These are phyloP conservation scores for Pyralis farinalis DNA, from an alignment of 2,888 invertebrate species.

Conservation along the genomic window DNA sequence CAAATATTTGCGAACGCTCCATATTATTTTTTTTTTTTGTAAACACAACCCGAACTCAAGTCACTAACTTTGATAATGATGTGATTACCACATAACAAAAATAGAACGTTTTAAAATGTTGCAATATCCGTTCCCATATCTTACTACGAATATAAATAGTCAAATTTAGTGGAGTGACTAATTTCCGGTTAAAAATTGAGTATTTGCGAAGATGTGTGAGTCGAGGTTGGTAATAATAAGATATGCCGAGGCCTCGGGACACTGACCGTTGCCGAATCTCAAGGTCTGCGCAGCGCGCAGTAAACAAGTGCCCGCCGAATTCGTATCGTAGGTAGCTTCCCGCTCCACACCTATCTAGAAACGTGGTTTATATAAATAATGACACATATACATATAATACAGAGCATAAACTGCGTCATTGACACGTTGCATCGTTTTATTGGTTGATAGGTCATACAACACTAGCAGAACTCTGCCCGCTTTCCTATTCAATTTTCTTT, in stretches of 20 bases:
- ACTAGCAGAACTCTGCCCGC: too few species aligned
- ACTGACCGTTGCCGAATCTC: constrained; percentile 77
- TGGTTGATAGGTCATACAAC: too few species aligned
- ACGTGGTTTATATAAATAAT: constrained; percentile 11
- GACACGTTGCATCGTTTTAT: too few species aligned
- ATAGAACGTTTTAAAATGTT: not conserved
- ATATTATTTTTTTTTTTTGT: not conserved
- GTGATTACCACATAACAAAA: not conserved
- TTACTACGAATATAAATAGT: constrained; percentile 5
- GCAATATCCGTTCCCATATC: constrained; percentile 2
- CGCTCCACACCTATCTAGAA: constrained; percentile 15
- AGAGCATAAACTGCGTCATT: too few species aligned
- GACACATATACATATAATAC: too few species aligned
- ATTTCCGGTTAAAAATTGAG: constrained; percentile 45
- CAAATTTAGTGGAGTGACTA: constrained; percentile 29
- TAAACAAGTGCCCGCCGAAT: constrained; percentile 67
- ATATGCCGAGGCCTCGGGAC: constrained; percentile 58
- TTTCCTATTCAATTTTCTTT: too few species aligned
- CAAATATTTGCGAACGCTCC: not conserved
- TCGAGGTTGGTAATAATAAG: constrained; percentile 53
- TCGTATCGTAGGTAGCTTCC: constrained; percentile 35
- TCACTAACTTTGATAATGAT: not conserved
- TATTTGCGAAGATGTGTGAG: constrained; percentile 38
- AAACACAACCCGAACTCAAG: not conserved
- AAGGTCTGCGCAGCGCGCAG: constrained; percentile 71